These are phyloP conservation scores for Metopolophium dirhodum DNA, from an alignment of 1,140 invertebrate species.

Conservation along the genomic window DNA sequence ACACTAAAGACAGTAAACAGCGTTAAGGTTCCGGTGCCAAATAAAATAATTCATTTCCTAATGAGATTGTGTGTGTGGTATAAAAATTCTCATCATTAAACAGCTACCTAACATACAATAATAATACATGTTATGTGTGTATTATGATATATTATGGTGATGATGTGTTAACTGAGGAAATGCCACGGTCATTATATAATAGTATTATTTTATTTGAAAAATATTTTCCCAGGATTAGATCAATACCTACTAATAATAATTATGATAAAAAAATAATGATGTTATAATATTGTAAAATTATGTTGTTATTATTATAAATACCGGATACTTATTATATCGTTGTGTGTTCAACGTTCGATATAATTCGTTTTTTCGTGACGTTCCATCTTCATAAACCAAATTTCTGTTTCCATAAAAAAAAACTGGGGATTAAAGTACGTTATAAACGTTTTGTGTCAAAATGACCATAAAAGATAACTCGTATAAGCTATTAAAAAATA, in stretches of 20 bases:
- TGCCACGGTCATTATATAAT: conserved; percentile 3
- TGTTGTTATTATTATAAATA: background rate
- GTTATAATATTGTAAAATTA: background rate
- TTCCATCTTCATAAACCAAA: background rate
- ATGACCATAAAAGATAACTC: background rate
- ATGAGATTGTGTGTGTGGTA: background rate
- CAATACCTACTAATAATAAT: background rate
- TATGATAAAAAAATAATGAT: background rate
- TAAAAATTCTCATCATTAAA: conserved; percentile 36
- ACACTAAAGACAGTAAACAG: background rate
- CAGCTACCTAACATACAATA: background rate
- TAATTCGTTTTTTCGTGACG: background rate
- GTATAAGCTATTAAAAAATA: conserved; percentile 10
- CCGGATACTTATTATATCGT: conserved; percentile 1
- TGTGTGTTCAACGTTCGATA: background rate
- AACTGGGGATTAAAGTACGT: background rate
- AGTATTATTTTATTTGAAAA: conserved; percentile 17
- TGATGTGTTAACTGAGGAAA: conserved; percentile 17
- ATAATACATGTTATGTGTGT: background rate
- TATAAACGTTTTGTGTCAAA: background rate
- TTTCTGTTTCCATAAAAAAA: background rate
- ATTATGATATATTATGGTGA: background rate
- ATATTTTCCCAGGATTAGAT: conserved; percentile 39
- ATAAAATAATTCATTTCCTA: conserved; percentile 34
- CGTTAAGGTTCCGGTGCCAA: conserved; percentile 23